These are phyloP conservation scores for Agrotis clavis DNA, from an alignment of 2,888 invertebrate genomes.

Conservation along the genomic window DNA sequence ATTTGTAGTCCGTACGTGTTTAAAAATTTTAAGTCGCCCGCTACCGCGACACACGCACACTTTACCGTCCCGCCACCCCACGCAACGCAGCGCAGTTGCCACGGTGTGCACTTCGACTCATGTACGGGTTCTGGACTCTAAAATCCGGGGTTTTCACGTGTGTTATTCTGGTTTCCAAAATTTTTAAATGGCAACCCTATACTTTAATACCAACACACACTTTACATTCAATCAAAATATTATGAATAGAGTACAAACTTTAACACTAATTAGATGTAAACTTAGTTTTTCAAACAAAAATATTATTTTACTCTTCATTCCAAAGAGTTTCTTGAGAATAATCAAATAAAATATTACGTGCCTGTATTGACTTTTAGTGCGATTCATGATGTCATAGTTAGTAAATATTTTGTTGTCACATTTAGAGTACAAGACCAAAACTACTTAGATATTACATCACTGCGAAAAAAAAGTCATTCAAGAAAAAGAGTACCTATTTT, in stretches of 20 bases:
- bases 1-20: too few species aligned
- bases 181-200: too few species aligned
- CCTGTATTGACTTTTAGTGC: constrained; percentile 23
- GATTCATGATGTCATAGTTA: constrained; percentile 30
- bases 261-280: not conserved
- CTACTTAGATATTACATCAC: constrained; percentile 9
- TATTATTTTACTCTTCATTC: not conserved
- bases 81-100: too few species aligned
- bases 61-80: too few species aligned
- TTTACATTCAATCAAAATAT: constrained; percentile 12
- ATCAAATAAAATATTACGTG: constrained; percentile 31
- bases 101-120: too few species aligned
- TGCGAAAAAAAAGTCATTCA: constrained; percentile 7
- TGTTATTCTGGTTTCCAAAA: too few species aligned
- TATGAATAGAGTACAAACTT: not conserved
- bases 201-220: not conserved
- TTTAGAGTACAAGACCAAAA: constrained; percentile 27
- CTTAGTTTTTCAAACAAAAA: constrained; percentile 16
- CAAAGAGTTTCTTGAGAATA: constrained; percentile 25
- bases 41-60: too few species aligned
- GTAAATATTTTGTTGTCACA: constrained; percentile 28
- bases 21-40: too few species aligned
- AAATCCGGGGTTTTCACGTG: too few species aligned
- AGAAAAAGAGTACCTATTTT: not conserved
- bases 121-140: too few species aligned